Evolutionary conservation across 1,140 invertebrate genomes (phyloP), one percentile per base, ranked within the genome.

Genomic region (Apis florea): DNA sequence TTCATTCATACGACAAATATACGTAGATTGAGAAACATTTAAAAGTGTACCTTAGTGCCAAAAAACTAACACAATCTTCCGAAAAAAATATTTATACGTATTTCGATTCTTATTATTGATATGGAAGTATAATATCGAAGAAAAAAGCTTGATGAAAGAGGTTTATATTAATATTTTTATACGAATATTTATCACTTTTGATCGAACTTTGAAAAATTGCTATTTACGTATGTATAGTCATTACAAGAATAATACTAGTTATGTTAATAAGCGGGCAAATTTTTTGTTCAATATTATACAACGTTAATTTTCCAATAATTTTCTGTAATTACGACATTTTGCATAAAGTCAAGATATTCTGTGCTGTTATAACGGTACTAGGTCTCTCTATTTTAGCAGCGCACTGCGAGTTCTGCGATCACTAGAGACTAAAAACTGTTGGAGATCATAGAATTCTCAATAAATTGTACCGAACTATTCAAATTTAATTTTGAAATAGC

Each of bases 351-450:
- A 59, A 56, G 70, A n/a, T 72, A 64, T 74, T 66, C 56, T 73
- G 70, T 68, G 51, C 26, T 74, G 56, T 74, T 58, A 56, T 80
- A 71, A 80, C 47, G 53, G 64, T 78, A 74, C 70, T 66, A 80
- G 71, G 58, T 51, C n/a, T 53, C 17, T 67, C 26, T 74, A 15
- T 64, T 13, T 67, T 56, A 74, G 51, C 54, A 54, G 58, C 59
- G 54, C 59, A 84, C 21, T 53, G 58, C 58, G 56, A 87, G 69
- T 81, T 86, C 85, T 81, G 82, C 85, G 76, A 86, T 86, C 68
- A 87, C 24, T 64, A 87, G 82, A 81, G 85, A 67, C 74, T n/a
- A 51, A 63, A 64, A 47, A 6, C 24, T 49, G 11, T 15, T 19
- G 26, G 13, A 0, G 9, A 21, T 58, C 53, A 12, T 31, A 24